Conservation (phyloP, 2,113 vertebrate genomes). For the Mirza zaza region DNA sequence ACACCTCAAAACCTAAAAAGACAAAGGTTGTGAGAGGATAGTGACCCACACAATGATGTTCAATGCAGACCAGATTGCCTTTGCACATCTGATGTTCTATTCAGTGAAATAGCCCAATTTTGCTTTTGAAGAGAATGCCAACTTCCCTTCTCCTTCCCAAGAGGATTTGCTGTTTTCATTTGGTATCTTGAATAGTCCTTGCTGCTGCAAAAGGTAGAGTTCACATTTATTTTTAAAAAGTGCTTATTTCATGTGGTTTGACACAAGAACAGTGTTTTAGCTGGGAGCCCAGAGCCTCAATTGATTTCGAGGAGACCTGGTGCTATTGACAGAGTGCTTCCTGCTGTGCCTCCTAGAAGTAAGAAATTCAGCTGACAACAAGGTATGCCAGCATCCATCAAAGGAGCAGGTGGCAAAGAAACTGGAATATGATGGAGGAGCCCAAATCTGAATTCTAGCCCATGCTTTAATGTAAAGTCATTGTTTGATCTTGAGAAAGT, state of each 20-base stretch:
- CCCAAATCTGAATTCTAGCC: not conserved
- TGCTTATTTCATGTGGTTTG: slow-evolving; percentile 51
- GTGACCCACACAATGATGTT: not conserved
- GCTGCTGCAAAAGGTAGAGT: slow-evolving; percentile 31
- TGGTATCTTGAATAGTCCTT: slow-evolving; percentile 2
- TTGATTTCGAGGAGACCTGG: slow-evolving; percentile 26
- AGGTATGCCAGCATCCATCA: not conserved
- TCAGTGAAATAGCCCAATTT: slow-evolving; percentile 1
- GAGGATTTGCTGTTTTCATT: slow-evolving; percentile 46
- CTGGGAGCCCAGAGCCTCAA: slow-evolving; percentile 8
- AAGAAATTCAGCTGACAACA: slow-evolving; percentile 40
- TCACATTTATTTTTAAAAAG: slow-evolving; percentile 58
- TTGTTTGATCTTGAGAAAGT: slow-evolving; percentile 58
- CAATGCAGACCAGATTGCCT: not conserved
- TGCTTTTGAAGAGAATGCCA: not conserved
- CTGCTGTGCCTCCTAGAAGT: slow-evolving; percentile 10
- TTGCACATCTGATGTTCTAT: not conserved
- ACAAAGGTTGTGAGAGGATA: not conserved
- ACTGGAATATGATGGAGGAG: not conserved
- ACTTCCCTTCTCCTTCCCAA: not conserved
- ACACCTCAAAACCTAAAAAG: not conserved
- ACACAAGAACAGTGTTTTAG: slow-evolving; percentile 19
- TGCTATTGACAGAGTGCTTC: slow-evolving; percentile 29
- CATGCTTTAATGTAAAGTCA: not conserved
- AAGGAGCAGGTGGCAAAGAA: not conserved